Evolutionary conservation across 2,113 vertebrate species (phyloP).

Genomic region (Salvator merianae): DNA sequence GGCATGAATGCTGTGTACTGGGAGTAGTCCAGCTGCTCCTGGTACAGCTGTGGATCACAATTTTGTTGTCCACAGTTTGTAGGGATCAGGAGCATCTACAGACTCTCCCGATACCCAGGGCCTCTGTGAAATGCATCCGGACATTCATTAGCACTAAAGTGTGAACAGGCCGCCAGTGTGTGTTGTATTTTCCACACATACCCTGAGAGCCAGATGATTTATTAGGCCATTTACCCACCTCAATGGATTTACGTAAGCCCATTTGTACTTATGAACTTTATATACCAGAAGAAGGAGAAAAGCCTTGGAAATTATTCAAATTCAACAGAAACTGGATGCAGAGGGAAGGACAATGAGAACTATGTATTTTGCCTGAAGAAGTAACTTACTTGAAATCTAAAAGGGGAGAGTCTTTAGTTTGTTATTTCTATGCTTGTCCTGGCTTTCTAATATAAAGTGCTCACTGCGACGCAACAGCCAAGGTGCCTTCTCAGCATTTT

Average conservation of each 20-base stretch:
- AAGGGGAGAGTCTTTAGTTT: not conserved
- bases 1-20: too few relatives aligned
- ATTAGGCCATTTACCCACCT: not conserved
- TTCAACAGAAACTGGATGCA: not conserved
- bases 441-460: not conserved
- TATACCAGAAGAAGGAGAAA: not conserved
- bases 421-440: conserved; percentile 11
- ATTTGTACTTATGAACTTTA: not conserved
- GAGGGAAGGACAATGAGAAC: too few relatives aligned
- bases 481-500: conserved; percentile 33
- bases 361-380: not conserved
- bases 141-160: too few relatives aligned
- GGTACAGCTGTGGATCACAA: too few relatives aligned
- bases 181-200: not conserved
- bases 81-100: too few relatives aligned
- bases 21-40: too few relatives aligned
- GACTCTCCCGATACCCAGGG: too few relatives aligned
- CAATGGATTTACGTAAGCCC: conserved; percentile 9
- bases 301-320: not conserved
- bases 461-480: rapidly evolving
- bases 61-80: too few relatives aligned
- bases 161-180: not conserved
- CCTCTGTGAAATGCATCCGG: too few relatives aligned
- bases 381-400: not conserved
- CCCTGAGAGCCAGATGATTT: conserved; percentile 24